A percentile compares a stretch with the other conserved stretches of the same genome.
These are phyloP conservation scores for Clunio marinus DNA, from an alignment of 2,888 invertebrate species.

Conservation along the genomic window DNA sequence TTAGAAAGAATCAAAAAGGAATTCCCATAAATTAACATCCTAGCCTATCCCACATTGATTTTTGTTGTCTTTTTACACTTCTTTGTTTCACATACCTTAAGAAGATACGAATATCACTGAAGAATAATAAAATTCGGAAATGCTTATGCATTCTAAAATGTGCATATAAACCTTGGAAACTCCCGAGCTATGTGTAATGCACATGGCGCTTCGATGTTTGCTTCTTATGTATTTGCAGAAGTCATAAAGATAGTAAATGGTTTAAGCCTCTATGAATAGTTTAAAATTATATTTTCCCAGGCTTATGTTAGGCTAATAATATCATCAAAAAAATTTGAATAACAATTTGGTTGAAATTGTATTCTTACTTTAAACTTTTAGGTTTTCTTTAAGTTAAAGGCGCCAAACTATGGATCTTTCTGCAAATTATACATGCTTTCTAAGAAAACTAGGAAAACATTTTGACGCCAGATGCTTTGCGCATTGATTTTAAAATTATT, in stretches of 20 bases:
- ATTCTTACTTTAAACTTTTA: not conserved
- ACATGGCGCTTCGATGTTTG: too few species aligned
- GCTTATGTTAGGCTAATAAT: too few species aligned
- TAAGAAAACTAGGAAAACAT: conserved; percentile 6
- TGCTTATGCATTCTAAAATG: not conserved
- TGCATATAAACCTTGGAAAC: too few species aligned
- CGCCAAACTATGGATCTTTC: conserved; percentile 4
- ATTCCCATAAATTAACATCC: too few species aligned
- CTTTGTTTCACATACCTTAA: not conserved
- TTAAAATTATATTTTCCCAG: too few species aligned
- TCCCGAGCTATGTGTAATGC: too few species aligned
- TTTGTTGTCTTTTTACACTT: not conserved
- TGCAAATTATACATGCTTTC: not conserved
- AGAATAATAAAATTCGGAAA: conserved; percentile 8
- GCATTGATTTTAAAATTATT: not conserved
- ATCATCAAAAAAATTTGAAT: not conserved
- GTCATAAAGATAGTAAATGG: too few species aligned
- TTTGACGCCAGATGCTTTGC: conserved; percentile 36
- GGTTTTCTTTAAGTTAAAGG: too few species aligned
- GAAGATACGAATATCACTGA: not conserved
- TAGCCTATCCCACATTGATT: too few species aligned
- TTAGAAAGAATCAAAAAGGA: too few species aligned
- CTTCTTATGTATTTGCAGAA: too few species aligned
- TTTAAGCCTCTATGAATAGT: too few species aligned
- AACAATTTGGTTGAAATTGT: not conserved